These are phyloP conservation scores for Heterotilapia buettikoferi DNA, from an alignment of 2,113 vertebrate genomes.

Conservation along the genomic window DNA sequence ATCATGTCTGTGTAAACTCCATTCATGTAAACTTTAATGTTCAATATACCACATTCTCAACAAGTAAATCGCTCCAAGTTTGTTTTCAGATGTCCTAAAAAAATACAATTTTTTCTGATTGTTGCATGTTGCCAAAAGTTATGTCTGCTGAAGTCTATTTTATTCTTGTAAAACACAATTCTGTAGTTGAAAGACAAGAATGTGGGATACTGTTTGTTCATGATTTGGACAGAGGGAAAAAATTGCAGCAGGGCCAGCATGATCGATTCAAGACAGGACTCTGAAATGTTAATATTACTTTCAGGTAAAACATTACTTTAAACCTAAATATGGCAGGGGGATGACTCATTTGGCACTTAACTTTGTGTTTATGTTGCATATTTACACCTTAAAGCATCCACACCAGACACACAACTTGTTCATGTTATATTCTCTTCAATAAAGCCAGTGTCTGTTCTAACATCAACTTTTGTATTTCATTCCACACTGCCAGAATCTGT, in stretches of 20 bases:
- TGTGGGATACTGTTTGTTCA: background rate
- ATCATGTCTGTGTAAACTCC: background rate
- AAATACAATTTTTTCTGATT: rapidly evolving
- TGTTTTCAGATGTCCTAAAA: background rate
- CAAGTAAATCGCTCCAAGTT: background rate
- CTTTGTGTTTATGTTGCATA: background rate
- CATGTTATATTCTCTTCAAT: background rate
- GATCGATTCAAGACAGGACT: background rate
- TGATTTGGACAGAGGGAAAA: background rate
- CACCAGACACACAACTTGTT: background rate
- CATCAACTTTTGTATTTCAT: background rate
- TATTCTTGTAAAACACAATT: background rate
- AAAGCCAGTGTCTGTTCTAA: background rate
- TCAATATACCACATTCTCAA: background rate
- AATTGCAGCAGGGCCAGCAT: background rate
- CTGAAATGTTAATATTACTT: background rate
- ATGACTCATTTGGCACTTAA: background rate
- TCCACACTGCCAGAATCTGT: background rate
- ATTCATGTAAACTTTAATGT: background rate
- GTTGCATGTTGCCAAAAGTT: background rate
- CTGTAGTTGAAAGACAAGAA: background rate
- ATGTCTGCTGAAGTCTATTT: background rate
- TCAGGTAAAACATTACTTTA: background rate
- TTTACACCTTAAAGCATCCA: background rate
- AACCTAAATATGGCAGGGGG: background rate